A percentile compares a stretch with the other conserved stretches of the same genome.
Evolutionary conservation across 2,113 vertebrate genomes (phyloP).

Genomic region (Lipophrys pholis): DNA sequence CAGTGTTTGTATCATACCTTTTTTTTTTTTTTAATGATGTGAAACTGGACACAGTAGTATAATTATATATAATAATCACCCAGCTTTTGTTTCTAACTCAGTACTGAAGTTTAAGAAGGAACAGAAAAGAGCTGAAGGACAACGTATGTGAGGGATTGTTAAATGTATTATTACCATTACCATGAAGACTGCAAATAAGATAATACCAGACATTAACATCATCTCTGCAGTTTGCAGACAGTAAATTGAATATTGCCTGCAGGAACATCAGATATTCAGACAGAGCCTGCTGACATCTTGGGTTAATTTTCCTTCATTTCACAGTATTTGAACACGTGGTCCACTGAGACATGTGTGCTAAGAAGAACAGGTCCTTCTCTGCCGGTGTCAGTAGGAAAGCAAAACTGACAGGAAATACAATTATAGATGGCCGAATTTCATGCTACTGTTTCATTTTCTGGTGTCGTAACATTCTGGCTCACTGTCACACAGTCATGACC

Average conservation of each 20-base stretch:
- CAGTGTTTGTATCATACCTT: slow-evolving; percentile 49
- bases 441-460: not conserved
- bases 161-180: slow-evolving; percentile 12
- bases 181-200: not conserved
- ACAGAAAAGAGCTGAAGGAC: not conserved
- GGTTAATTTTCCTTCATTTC: not conserved
- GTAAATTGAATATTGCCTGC: not conserved
- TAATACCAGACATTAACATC: not conserved
- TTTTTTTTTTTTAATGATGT: slow-evolving; percentile 26
- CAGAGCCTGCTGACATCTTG: not conserved
- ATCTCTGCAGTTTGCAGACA: not conserved
- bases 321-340: not conserved
- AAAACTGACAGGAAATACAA: not conserved
- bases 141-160: not conserved
- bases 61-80: slow-evolving; percentile 19
- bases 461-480: not conserved
- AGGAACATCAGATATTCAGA: not conserved
- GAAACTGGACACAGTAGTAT: slow-evolving; percentile 21
- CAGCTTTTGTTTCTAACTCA: slow-evolving; percentile 19
- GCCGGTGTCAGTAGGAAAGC: not conserved
- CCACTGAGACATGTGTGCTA: not conserved
- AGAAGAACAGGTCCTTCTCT: not conserved
- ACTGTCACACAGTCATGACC: not conserved
- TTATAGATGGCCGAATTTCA: not conserved
- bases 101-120: not conserved